A percentile compares a stretch with the other conserved stretches of the same genome.
These are phyloP conservation scores for Euwallacea similis DNA, from an alignment of 1,140 invertebrate species.

Conservation along the genomic window DNA sequence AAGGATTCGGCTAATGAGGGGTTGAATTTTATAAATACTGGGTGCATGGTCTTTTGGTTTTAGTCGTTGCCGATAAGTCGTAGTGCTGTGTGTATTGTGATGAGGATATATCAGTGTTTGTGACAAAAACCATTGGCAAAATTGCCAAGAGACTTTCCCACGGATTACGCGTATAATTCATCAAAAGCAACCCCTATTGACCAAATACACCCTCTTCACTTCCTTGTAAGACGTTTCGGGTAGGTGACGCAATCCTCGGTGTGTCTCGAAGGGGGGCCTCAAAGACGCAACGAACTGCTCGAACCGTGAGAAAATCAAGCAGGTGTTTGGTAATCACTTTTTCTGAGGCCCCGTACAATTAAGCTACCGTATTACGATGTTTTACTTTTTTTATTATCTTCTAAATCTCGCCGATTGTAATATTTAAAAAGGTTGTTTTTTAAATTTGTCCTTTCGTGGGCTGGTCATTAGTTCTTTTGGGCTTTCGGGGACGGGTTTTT, in stretches of 20 bases:
- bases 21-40: slow-evolving; percentile 43
- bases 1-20: slow-evolving; percentile 21
- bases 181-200: background rate
- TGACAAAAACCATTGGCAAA: background rate
- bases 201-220: background rate
- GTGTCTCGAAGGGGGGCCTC: slow-evolving; percentile 8
- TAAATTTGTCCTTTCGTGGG: slow-evolving; percentile 13
- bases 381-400: slow-evolving; percentile 34
- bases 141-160: background rate
- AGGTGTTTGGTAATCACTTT: slow-evolving; percentile 48
- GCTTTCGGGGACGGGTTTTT: background rate
- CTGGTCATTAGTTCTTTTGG: slow-evolving; percentile 13
- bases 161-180: slow-evolving; percentile 7
- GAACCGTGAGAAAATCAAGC: slow-evolving; percentile 47
- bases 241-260: slow-evolving; percentile 3
- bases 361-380: slow-evolving; percentile 44
- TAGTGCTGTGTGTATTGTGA: background rate
- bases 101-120: background rate
- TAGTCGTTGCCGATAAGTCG: background rate
- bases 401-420: slow-evolving; percentile 35
- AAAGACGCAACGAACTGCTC: slow-evolving; percentile 11
- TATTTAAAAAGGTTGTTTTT: slow-evolving; percentile 30
- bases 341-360: slow-evolving; percentile 34
- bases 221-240: slow-evolving; percentile 7
- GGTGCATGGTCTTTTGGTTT: slow-evolving; percentile 21